Evolutionary conservation across 2,888 invertebrate species (phyloP).

Genomic region (Chouioia cunea): DNA sequence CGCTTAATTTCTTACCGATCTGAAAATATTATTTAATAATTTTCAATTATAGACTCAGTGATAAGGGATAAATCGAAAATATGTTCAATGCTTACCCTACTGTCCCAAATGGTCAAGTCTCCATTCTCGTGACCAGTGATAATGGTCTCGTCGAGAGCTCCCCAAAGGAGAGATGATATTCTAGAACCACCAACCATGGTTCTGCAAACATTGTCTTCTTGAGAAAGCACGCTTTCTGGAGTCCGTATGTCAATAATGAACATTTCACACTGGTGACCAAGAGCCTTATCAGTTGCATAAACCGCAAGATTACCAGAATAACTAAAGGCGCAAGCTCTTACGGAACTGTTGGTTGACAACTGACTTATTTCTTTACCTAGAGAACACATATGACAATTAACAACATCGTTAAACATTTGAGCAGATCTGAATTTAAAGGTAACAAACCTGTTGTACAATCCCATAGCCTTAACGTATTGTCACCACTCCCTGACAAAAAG

Average conservation of each 20-base stretch:
- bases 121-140: constrained; percentile 96
- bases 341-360: constrained; percentile 86
- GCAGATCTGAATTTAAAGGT: background rate
- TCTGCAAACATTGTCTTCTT: constrained; percentile 80
- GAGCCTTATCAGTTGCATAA: too few relatives aligned
- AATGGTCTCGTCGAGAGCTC: constrained; percentile 89
- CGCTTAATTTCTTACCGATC: constrained; percentile 85
- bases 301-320: too few relatives aligned
- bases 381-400: too few relatives aligned
- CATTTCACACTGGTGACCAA: constrained; percentile 92
- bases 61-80: constrained; percentile 6
- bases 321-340: too few relatives aligned
- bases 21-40: constrained; percentile 64
- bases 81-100: constrained; percentile 75
- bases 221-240: constrained; percentile 78
- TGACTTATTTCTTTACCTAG: constrained; percentile 81
- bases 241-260: constrained; percentile 87
- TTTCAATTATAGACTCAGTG: background rate
- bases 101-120: constrained; percentile 92
- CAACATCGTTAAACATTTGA: background rate
- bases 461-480: constrained; percentile 93
- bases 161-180: constrained; percentile 95
- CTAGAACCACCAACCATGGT: constrained; percentile 86
- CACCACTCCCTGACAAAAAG: constrained; percentile 94
- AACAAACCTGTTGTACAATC: constrained; percentile 81